Evolutionary conservation across 2,888 invertebrate genomes (phyloP).

Genomic region (Drosophila gaucha): DNA sequence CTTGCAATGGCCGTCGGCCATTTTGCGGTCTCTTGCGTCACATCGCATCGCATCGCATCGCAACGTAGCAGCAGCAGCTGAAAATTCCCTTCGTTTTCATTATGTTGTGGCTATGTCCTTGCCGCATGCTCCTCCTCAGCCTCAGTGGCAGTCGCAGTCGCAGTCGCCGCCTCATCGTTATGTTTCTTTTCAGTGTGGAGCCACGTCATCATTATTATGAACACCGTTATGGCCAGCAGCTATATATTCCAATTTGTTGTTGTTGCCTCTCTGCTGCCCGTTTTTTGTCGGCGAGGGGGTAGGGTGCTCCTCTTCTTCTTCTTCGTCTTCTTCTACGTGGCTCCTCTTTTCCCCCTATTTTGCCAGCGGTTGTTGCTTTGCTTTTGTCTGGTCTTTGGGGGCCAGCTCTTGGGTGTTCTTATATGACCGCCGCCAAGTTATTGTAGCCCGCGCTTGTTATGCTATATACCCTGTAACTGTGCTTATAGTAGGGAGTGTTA

Average conservation of each 20-base stretch:
- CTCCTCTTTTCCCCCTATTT: constrained; percentile 41
- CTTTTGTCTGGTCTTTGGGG: constrained; percentile 66
- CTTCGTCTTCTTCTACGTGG: neutral
- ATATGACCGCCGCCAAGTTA: constrained; percentile 73
- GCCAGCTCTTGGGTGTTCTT: constrained; percentile 70
- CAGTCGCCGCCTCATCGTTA: constrained; percentile 32
- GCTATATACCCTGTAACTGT: constrained; percentile 35
- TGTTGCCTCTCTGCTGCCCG: constrained; percentile 49
- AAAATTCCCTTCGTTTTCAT: constrained; percentile 81
- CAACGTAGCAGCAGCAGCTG: constrained; percentile 43
- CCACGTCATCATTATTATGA: constrained; percentile 81
- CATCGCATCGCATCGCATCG: constrained; percentile 55
- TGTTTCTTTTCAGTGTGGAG: constrained; percentile 74
- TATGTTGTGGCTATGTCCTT: constrained; percentile 79
- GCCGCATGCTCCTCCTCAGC: constrained; percentile 38
- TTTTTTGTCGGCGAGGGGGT: constrained; percentile 4
- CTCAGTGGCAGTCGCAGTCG: neutral
- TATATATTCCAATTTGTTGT: constrained; percentile 80
- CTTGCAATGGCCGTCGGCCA: constrained; percentile 76
- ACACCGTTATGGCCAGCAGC: constrained; percentile 74
- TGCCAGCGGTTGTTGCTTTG: constrained; percentile 76
- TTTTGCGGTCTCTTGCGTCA: constrained; percentile 80
- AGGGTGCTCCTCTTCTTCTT: neutral
- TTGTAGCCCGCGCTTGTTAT: constrained; percentile 43
- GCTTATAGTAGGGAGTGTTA: neutral